Conservation (phyloP, 2,113 vertebrate genomes). For the Anoura caudifer region DNA sequence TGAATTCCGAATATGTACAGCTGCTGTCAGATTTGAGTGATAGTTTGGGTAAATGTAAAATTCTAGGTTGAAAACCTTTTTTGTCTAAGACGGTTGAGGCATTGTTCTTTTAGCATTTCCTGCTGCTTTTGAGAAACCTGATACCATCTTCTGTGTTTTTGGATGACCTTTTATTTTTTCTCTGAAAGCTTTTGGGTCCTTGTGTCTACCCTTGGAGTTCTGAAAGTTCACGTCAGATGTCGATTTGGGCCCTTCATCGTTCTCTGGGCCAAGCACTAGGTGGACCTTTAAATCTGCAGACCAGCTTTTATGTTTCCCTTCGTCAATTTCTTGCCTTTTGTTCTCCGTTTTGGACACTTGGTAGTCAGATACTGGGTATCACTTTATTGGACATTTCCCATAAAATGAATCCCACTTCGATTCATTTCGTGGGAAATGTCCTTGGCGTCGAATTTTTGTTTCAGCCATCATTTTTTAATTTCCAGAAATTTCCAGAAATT, state of each 20-base stretch:
- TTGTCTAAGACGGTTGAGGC: not conserved
- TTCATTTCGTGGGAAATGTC: not conserved
- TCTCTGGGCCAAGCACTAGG: not conserved
- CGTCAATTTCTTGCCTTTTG: not conserved
- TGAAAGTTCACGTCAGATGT: not conserved
- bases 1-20: not conserved
- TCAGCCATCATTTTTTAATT: not conserved
- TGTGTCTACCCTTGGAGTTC: not conserved
- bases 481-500: not conserved
- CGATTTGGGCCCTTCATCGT: not conserved
- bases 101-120: not conserved
- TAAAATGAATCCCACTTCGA: not conserved
- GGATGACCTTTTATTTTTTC: not conserved
- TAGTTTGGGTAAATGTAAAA: not conserved
- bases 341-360: conserved; percentile 6
- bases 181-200: not conserved
- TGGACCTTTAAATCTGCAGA: not conserved
- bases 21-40: not conserved
- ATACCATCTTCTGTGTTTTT: not conserved
- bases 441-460: conserved; percentile 5
- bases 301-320: not conserved
- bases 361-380: not conserved
- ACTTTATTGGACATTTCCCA: too few species aligned
- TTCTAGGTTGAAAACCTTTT: not conserved
- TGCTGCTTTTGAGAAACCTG: not conserved